Conservation (phyloP, 2,797 vertebrate species). For the Brotula barbata region DNA sequence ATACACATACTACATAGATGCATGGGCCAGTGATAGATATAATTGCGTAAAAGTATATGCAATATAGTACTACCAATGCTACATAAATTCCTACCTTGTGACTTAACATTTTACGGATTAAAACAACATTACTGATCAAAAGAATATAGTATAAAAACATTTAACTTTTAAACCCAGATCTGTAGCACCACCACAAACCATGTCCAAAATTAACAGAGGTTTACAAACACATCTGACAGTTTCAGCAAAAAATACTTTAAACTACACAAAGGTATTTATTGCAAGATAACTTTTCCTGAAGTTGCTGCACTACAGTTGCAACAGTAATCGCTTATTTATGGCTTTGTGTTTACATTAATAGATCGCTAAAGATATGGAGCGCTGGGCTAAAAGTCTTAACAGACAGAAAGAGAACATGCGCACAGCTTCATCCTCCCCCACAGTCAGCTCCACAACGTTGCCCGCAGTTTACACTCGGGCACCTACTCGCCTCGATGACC, state of each 20-base stretch:
- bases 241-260: conserved; percentile 2
- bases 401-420: conserved; percentile 91
- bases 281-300: too few relatives aligned
- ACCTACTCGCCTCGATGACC: conserved; percentile 79
- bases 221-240: background rate
- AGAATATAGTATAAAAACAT: background rate
- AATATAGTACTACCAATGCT: too few relatives aligned
- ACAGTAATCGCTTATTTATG: too few relatives aligned
- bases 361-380: conserved; percentile 96
- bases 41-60: too few relatives aligned
- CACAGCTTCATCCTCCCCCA: conserved; percentile 79
- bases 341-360: conserved; percentile 58
- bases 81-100: too few relatives aligned
- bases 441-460: conserved; percentile 45
- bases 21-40: too few relatives aligned
- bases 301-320: too few relatives aligned
- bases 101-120: too few relatives aligned
- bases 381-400: conserved; percentile 92
- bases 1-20: too few relatives aligned
- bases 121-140: too few relatives aligned
- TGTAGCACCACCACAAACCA: background rate
- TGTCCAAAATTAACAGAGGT: background rate
- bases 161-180: too few relatives aligned
- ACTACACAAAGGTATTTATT: background rate
- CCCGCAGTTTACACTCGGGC: conserved; percentile 58